phyloP scores from a whole-genome alignment of 2,888 invertebrate species.

The Sarcophaga caerulescens region DNA sequence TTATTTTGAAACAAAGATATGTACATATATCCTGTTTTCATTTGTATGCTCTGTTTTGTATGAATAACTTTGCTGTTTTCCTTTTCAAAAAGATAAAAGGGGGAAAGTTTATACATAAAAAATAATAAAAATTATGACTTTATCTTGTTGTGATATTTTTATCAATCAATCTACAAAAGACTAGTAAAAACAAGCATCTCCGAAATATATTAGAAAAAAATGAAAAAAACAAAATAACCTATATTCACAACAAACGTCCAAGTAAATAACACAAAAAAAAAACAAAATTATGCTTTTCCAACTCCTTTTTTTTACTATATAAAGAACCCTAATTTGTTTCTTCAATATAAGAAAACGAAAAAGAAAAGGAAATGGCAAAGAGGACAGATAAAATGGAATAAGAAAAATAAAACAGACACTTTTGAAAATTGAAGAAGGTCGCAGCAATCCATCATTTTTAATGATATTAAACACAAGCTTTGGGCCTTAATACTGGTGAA shows the following conservation, averaged over 20 bases:
- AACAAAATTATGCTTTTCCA: constrained; percentile 11
- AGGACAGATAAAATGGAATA: not conserved
- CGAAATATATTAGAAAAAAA: not conserved
- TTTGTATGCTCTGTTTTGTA: not conserved
- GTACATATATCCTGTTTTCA: constrained; percentile 34
- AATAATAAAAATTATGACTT: constrained; percentile 62
- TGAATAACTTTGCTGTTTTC: too few relatives aligned
- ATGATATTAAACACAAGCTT: constrained; percentile 66
- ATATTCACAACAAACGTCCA: constrained; percentile 3
- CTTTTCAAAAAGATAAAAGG: not conserved
- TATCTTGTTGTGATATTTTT: constrained; percentile 66
- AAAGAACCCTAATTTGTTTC: constrained; percentile 65
- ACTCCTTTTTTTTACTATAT: constrained; percentile 15
- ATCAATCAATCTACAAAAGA: constrained; percentile 67
- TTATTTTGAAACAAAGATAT: not conserved
- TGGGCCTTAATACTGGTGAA: constrained; percentile 35
- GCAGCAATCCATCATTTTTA: constrained; percentile 70
- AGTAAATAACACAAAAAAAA: not conserved
- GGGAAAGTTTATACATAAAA: constrained; percentile 53
- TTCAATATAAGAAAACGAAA: constrained; percentile 20
- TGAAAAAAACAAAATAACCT: not conserved
- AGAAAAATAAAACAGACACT: constrained; percentile 50
- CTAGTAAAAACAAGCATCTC: constrained; percentile 22
- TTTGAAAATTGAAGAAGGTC: constrained; percentile 67
- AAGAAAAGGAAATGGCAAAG: not conserved